Percentiles rank a stretch among this genome's conserved stretches.
Evolutionary conservation across 2,888 invertebrate species (phyloP).

Genomic region (Phyllotreta cruciferae): DNA sequence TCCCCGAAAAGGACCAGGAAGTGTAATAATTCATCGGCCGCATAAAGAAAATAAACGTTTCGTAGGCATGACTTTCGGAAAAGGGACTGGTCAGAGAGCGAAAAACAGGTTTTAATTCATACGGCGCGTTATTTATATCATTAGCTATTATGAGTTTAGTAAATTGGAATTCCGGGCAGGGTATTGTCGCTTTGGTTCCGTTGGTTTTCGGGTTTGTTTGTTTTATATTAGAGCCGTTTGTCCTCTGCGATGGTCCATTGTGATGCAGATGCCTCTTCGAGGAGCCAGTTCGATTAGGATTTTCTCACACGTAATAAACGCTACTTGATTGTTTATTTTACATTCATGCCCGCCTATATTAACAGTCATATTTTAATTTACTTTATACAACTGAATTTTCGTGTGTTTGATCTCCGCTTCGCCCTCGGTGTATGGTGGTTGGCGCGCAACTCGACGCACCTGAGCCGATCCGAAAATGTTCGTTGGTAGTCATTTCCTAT

Average conservation of each 20-base stretch:
- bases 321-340: too few relatives aligned
- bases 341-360: too few relatives aligned
- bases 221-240: conserved; percentile 31
- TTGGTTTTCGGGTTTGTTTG: conserved; percentile 43
- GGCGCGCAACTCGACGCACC: conserved; percentile 52
- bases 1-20: conserved; percentile 30
- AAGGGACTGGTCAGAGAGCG: conserved; percentile 37
- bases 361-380: too few relatives aligned
- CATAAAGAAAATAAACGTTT: conserved; percentile 45
- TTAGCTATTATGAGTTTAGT: conserved; percentile 40
- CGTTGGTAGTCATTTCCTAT: conserved; percentile 59
- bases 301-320: conserved; percentile 15
- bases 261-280: conserved; percentile 30
- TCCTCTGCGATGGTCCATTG: neutral
- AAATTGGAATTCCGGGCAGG: conserved; percentile 38
- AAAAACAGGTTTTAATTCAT: conserved; percentile 49
- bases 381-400: too few relatives aligned
- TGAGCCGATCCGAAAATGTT: conserved; percentile 55
- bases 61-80: conserved; percentile 47
- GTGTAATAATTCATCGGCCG: conserved; percentile 42
- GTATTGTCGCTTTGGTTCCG: conserved; percentile 44
- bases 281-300: conserved; percentile 14
- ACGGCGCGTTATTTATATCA: conserved; percentile 42
- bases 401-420: too few relatives aligned
- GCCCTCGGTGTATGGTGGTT: too few relatives aligned